Conservation (phyloP, 2,888 invertebrate species). For the Bibio marci region DNA sequence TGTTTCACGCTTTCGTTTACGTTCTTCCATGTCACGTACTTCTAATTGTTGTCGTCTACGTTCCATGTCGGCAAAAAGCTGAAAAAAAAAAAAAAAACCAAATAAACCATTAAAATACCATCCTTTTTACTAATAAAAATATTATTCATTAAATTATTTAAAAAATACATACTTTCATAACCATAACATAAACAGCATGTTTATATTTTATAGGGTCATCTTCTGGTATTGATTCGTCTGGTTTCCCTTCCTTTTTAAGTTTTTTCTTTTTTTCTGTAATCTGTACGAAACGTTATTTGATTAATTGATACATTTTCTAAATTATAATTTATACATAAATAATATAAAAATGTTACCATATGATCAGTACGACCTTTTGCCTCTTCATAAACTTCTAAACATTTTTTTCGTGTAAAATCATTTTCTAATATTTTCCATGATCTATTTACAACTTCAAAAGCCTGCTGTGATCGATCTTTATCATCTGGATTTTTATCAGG, state of each 20-base stretch:
- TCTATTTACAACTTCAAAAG: conserved; percentile 84
- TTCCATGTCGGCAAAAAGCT: conserved; percentile 85
- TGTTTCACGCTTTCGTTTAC: conserved; percentile 83
- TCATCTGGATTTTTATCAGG: conserved; percentile 98
- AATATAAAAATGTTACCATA: no score
- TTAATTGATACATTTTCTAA: conserved; percentile 13
- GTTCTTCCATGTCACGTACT: conserved; percentile 78
- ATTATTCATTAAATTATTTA: no score
- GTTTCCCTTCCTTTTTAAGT: conserved; percentile 76
- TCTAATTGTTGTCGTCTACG: conserved; percentile 75
- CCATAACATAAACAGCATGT: conserved; percentile 94
- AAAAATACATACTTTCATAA: conserved; percentile 86
- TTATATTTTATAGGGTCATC: conserved; percentile 72
- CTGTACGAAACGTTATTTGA: no score
- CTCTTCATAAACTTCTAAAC: conserved; percentile 92
- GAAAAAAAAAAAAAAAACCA: conserved; percentile 6
- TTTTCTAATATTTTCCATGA: conserved; percentile 92
- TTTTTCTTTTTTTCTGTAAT: conserved; percentile 88
- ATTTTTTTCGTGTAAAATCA: conserved; percentile 83
- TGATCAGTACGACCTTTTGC: conserved; percentile 88
- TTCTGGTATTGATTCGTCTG: conserved; percentile 60
- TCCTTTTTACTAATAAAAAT: no score
- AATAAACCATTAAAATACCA: conserved; percentile 10
- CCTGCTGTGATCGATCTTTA: conserved; percentile 80
- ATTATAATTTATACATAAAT: background rate